phyloP scores from a whole-genome alignment of 2,888 invertebrate species.

The Scaptomyza flava region DNA sequence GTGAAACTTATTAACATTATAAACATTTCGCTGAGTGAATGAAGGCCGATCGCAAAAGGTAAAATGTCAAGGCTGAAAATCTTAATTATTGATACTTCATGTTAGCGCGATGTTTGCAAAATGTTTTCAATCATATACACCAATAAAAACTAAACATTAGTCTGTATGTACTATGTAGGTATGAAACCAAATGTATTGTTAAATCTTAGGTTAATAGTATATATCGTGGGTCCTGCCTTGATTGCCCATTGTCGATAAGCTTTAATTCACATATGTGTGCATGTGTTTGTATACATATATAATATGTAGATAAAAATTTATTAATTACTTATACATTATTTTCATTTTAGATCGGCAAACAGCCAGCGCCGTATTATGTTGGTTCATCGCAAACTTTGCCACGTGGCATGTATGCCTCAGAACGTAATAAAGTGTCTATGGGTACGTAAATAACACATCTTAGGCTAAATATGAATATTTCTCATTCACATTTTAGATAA shows the following conservation, averaged over 20 bases:
- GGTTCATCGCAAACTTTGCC: slow-evolving; percentile 84
- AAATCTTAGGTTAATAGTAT: not conserved
- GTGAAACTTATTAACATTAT: slow-evolving; percentile 49
- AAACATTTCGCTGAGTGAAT: slow-evolving; percentile 37
- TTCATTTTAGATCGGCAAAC: slow-evolving; percentile 82
- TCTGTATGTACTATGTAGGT: too few relatives aligned
- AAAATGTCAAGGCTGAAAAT: slow-evolving; percentile 24
- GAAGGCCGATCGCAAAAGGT: slow-evolving; percentile 40
- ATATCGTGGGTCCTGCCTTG: not conserved
- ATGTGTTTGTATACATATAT: too few relatives aligned
- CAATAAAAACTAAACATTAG: not conserved
- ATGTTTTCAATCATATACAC: not conserved
- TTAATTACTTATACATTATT: not conserved
- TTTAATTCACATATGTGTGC: too few relatives aligned
- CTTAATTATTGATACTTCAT: not conserved
- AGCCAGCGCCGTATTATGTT: slow-evolving; percentile 84
- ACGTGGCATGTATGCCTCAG: slow-evolving; percentile 85
- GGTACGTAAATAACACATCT: slow-evolving; percentile 74
- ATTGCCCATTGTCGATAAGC: not conserved
- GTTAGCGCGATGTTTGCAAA: slow-evolving; percentile 2
- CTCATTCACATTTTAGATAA: slow-evolving; percentile 1
- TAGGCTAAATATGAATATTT: not conserved
- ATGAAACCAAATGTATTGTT: not conserved
- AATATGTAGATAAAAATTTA: not conserved
- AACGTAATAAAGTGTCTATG: slow-evolving; percentile 83